These are phyloP conservation scores for Pseudocheirus occidentalis DNA, from an alignment of 2,797 vertebrate species.

Conservation along the genomic window DNA sequence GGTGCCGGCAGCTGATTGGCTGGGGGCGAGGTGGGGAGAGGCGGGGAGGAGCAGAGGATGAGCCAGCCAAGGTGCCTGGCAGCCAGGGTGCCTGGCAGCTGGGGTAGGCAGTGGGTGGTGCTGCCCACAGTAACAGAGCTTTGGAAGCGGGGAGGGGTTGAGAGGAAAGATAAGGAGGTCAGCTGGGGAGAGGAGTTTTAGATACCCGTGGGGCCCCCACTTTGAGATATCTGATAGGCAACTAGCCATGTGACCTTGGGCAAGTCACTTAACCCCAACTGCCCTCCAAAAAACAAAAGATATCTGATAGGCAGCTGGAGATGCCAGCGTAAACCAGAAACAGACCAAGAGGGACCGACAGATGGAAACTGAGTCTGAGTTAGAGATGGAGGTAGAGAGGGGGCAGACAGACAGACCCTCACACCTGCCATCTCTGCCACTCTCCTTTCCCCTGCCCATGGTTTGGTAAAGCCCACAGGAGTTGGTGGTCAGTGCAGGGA, in stretches of 20 bases:
- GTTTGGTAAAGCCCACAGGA: too few relatives aligned
- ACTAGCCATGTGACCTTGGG: too few relatives aligned
- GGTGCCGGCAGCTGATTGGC: background rate
- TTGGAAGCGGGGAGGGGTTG: background rate
- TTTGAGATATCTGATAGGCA: background rate
- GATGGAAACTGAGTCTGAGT: too few relatives aligned
- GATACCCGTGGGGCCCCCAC: too few relatives aligned
- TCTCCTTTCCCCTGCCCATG: background rate
- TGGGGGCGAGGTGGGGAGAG: accelerated
- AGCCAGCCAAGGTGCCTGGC: too few relatives aligned
- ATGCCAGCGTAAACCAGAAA: background rate
- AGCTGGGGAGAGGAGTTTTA: too few relatives aligned
- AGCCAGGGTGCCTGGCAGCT: background rate
- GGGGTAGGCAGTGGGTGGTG: background rate
- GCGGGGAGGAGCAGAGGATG: accelerated
- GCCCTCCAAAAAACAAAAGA: too few relatives aligned
- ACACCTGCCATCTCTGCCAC: background rate
- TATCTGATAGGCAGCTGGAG: background rate
- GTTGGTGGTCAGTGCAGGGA: background rate
- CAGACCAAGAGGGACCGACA: too few relatives aligned
- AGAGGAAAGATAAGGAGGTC: background rate
- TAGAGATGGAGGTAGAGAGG: too few relatives aligned
- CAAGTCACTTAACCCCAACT: too few relatives aligned
- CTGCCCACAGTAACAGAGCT: background rate
- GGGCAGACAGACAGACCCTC: too few relatives aligned